Percentiles rank a stretch among this genome's conserved stretches.
These are phyloP conservation scores for Liolophura sinensis DNA, from an alignment of 1,140 invertebrate species.

Conservation along the genomic window DNA sequence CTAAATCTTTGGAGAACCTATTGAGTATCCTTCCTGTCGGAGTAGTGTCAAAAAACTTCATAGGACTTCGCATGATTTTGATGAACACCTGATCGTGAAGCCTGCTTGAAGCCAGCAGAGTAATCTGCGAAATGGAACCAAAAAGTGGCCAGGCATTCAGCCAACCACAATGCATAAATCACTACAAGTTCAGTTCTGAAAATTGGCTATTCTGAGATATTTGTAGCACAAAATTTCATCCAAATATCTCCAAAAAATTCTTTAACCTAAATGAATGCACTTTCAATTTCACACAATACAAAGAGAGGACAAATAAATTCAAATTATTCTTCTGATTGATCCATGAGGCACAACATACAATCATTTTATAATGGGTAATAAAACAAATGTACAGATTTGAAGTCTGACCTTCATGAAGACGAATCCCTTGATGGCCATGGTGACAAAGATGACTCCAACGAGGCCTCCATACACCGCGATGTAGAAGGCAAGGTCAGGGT, in stretches of 20 bases:
- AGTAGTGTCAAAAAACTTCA: slow-evolving; percentile 71
- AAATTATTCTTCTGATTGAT: too few species aligned
- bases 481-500: slow-evolving; percentile 63
- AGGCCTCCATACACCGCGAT: slow-evolving; percentile 62
- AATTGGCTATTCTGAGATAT: neutral
- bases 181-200: neutral
- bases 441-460: slow-evolving; percentile 62
- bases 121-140: slow-evolving; percentile 53
- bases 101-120: slow-evolving; percentile 67
- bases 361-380: too few species aligned
- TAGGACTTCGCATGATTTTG: slow-evolving; percentile 63
- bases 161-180: slow-evolving; percentile 2
- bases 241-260: neutral
- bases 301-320: too few species aligned
- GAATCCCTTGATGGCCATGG: slow-evolving; percentile 65
- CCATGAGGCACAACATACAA: too few species aligned
- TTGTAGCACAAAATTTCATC: neutral
- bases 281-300: too few species aligned
- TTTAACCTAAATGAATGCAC: too few species aligned
- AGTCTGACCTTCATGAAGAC: slow-evolving; percentile 63
- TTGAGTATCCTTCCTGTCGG: slow-evolving; percentile 67
- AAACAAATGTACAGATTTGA: neutral
- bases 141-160: slow-evolving; percentile 12
- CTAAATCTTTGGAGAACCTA: slow-evolving; percentile 66
- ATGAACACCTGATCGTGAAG: slow-evolving; percentile 64